Evolutionary conservation across 2,888 invertebrate species (phyloP).

Genomic region (Augiades crinisus): DNA sequence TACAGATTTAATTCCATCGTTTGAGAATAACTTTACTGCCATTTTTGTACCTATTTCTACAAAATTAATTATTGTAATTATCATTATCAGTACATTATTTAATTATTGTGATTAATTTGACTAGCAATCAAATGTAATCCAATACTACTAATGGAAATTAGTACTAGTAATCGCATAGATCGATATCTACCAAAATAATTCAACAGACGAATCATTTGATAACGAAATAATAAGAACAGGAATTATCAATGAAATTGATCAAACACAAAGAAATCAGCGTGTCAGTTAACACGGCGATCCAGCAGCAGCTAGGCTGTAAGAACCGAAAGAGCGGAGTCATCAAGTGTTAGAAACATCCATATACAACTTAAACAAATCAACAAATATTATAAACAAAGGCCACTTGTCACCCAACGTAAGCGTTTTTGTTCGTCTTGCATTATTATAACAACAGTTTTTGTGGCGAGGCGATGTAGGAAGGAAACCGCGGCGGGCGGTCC

Average conservation of each 20-base stretch:
- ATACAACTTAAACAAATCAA: conserved; percentile 73
- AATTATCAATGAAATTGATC: background rate
- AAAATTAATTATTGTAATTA: too few relatives aligned
- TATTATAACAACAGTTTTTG: conserved; percentile 77
- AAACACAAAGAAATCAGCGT: conserved; percentile 5
- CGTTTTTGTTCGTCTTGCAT: conserved; percentile 73
- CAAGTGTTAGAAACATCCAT: conserved; percentile 67
- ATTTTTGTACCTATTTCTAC: too few relatives aligned
- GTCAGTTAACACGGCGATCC: conserved; percentile 16
- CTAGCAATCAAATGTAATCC: too few relatives aligned
- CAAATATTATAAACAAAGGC: conserved; percentile 75
- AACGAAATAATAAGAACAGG: too few relatives aligned
- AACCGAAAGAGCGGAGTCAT: conserved; percentile 55
- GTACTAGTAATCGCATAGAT: too few relatives aligned
- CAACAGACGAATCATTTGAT: too few relatives aligned
- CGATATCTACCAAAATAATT: too few relatives aligned
- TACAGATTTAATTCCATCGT: too few relatives aligned
- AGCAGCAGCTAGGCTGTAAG: background rate
- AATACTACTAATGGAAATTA: too few relatives aligned
- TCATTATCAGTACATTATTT: too few relatives aligned
- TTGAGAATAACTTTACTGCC: too few relatives aligned
- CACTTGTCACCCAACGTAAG: conserved; percentile 78
- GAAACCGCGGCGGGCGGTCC: conserved; percentile 75
- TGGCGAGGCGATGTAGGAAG: conserved; percentile 76
- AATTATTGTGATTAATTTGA: too few relatives aligned